Evolutionary conservation across 1,140 invertebrate genomes (phyloP), one percentile per base, ranked within the genome.

Genomic region (Leptinotarsa lineolata): DNA sequence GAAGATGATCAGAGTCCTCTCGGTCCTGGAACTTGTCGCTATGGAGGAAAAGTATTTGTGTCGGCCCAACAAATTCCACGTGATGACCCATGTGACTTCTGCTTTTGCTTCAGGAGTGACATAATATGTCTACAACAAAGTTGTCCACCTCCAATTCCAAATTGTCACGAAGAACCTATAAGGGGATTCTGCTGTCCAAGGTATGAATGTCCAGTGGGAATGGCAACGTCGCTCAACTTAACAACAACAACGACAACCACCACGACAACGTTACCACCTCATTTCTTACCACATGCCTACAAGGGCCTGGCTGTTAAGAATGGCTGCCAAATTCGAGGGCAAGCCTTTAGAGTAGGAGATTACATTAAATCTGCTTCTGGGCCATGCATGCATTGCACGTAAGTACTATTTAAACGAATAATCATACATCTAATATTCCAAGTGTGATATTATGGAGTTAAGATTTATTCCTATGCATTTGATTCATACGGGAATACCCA

Each of bases 81-180:
- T 78, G 93, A 96, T 74, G 94, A 97, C 87, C 94, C 95, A 39
- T 97, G 96, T 83, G 95, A 97, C 82, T 97, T 97, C 88, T 97
- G 96, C 85, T 97, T 97, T 91, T 97, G 96, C 88, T 97, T 97
- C 88, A 90, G 95, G 85, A 95, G 95, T 82, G 96, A 97, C 82
- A 97, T 97, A 76, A 97, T 97, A 77, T 97, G 96, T 80, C 86
- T 97, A 59, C 95, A 97, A 85, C 96, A 97, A 84, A 95, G 94
- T 80, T 97, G 96, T 86, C 96, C 96, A 67, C 95, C 95, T 39
- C 96, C 96, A 63, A 96, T 97, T 77, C 90, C 92, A 58, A 92
- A 92, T 44, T 97, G 96, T 81, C 92, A 93, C 82, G 93, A 96
- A 84, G 95, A 97, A 86, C 91, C 93, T 6, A 97, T 97, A 78